Evolutionary conservation across 2,797 vertebrate genomes (phyloP), one percentile per base, ranked within the genome.

Genomic region (Uromys caudimaculatus): DNA sequence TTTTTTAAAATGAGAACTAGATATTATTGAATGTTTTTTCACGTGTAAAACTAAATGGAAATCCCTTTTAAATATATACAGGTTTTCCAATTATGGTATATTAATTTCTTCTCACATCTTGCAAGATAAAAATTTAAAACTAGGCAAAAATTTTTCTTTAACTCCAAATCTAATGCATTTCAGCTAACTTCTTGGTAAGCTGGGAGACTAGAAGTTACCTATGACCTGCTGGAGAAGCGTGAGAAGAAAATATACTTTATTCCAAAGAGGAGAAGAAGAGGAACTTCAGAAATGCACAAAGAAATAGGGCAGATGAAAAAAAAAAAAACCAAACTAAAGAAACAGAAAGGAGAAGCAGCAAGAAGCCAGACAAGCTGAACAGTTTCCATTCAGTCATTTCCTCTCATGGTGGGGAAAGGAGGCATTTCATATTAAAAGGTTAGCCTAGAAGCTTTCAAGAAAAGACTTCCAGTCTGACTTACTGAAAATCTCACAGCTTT

Each of bases 101-200:
- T 16, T 82, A n/a, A 60, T 77, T 12, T 86, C n/a, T 77, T 91
- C 24, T 69, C 60, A 71, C 88, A 38, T 23, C 11, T 90, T 91
- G 2, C 23, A 91, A 3, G 88, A 77, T 95, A 97, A 89, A 97
- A 73, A 71, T 93, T 44, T 10, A 0, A 0, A 69, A 81, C 6
- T 1, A 91, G 93, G 89, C 77, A 56, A 0, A 91, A 95, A 83
- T 24, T 79, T 77, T 76, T 47, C 23, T 89, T 77, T 17, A 90
- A 78, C 75, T 83, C 54, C 82, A 96, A 97, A 94, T 97, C 88
- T 96, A 6, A 41, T 0, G 52, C 88, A 60, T 86, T 98, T 93
- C 85, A 95, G 95, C 93, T 91, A 97, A 98, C 96, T 91, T 93
- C 77, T 50, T 90, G 35, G 85, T 87, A 73, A 87, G 35, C n/a